Evolutionary conservation across 92 coral and sea anemone genomes (phyloP).

Genomic region (Hydrozoanthus gracilis): DNA sequence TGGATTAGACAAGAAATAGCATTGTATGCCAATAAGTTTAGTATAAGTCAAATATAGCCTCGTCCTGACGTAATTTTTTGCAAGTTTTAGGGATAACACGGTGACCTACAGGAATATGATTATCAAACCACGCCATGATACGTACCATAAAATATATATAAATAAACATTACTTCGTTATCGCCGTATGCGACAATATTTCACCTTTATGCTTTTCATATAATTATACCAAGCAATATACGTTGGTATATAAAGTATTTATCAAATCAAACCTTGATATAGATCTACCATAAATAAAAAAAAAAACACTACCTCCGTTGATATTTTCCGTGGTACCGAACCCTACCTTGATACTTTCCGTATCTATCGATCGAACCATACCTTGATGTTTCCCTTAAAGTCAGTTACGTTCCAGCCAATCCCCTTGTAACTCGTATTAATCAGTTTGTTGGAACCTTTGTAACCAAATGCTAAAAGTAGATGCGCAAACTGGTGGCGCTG

Average conservation of each 20-base stretch:
- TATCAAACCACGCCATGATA: too few relatives aligned
- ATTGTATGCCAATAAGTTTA: too few relatives aligned
- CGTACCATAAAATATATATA: not conserved
- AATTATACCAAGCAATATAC: not conserved
- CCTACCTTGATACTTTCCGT: not conserved
- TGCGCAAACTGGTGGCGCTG: slow-evolving; percentile 20
- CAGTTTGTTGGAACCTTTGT: slow-evolving; percentile 50
- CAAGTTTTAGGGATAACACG: too few relatives aligned
- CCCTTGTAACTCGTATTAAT: slow-evolving; percentile 35
- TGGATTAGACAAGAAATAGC: too few relatives aligned
- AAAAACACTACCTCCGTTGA: too few relatives aligned
- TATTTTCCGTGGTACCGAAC: too few relatives aligned
- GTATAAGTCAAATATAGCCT: too few relatives aligned
- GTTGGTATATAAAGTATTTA: not conserved
- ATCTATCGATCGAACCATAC: not conserved
- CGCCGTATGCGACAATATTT: not conserved
- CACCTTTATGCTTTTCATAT: not conserved
- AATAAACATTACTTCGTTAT: slow-evolving; percentile 1
- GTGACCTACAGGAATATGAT: too few relatives aligned
- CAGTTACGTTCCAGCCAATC: slow-evolving; percentile 52
- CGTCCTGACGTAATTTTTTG: too few relatives aligned
- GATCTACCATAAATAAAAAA: too few relatives aligned
- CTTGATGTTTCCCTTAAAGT: slow-evolving; percentile 51
- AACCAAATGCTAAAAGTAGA: slow-evolving; percentile 52
- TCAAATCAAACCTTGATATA: too few relatives aligned